Percentiles rank a stretch among this genome's conserved stretches.
Conservation (phyloP, 2,113 vertebrate species). For the Dromas ardeola region DNA sequence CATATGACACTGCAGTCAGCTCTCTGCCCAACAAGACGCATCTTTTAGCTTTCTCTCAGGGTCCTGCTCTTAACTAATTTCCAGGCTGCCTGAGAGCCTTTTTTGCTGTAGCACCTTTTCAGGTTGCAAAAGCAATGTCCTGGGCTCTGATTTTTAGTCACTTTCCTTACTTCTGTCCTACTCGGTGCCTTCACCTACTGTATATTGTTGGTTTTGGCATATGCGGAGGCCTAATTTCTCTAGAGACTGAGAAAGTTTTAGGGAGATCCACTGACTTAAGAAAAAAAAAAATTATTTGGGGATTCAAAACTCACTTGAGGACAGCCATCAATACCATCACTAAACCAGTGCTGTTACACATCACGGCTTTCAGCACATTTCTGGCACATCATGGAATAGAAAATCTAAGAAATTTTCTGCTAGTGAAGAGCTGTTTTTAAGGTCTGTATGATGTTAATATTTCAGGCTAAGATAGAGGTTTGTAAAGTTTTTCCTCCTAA, state of each 20-base stretch:
- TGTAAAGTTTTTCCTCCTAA: background rate
- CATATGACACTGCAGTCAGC: background rate
- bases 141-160: background rate
- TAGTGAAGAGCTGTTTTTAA: background rate
- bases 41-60: background rate
- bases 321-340: background rate
- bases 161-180: background rate
- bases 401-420: background rate
- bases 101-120: background rate
- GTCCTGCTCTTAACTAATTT: background rate
- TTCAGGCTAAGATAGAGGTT: background rate
- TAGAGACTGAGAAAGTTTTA: background rate
- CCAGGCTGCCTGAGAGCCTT: background rate
- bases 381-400: background rate
- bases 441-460: background rate
- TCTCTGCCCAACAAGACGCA: background rate
- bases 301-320: background rate
- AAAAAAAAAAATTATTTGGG: background rate
- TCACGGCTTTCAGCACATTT: background rate
- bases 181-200: accelerated
- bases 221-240: background rate
- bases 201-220: background rate
- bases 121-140: background rate
- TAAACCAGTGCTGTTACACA: background rate
- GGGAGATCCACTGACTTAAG: background rate